A percentile compares a stretch with the other conserved stretches of the same genome.
These are phyloP conservation scores for Monochamus saltuarius DNA, from an alignment of 1,140 invertebrate species.

Conservation along the genomic window DNA sequence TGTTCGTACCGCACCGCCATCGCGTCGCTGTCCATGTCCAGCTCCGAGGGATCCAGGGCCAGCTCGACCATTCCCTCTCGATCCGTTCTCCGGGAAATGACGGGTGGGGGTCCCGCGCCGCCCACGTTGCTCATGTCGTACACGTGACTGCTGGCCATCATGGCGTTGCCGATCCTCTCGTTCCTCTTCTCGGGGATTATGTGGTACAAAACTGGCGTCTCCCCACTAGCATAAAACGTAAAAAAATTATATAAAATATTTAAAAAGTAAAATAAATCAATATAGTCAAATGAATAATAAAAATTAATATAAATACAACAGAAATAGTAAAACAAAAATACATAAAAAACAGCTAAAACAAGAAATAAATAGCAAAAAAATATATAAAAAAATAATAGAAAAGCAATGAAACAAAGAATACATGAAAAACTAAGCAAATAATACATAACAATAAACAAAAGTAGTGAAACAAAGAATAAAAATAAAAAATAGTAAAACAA, in stretches of 20 bases:
- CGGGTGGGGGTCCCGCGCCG: slow-evolving; percentile 49
- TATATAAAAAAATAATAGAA: no score
- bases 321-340: no score
- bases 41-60: slow-evolving; percentile 94
- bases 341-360: no score
- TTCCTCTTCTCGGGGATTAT: slow-evolving; percentile 93
- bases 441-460: no score
- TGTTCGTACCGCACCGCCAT: slow-evolving; percentile 97
- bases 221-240: slow-evolving; percentile 63
- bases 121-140: slow-evolving; percentile 81
- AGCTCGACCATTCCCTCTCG: slow-evolving; percentile 82
- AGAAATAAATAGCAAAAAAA: no score
- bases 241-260: slow-evolving; percentile 22
- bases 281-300: no score
- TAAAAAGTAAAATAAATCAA: no score
- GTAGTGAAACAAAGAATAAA: no score
- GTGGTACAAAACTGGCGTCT: slow-evolving; percentile 89
- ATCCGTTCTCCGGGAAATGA: slow-evolving; percentile 43
- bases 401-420: no score
- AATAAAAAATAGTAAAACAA: no score
- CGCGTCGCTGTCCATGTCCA: slow-evolving; percentile 93
- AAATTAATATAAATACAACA: no score
- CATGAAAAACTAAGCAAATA: no score
- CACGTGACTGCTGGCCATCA: slow-evolving; percentile 99
- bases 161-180: slow-evolving; percentile 85